These are phyloP conservation scores for Criorhina ranunculi DNA, from an alignment of 2,888 invertebrate species.

Conservation along the genomic window DNA sequence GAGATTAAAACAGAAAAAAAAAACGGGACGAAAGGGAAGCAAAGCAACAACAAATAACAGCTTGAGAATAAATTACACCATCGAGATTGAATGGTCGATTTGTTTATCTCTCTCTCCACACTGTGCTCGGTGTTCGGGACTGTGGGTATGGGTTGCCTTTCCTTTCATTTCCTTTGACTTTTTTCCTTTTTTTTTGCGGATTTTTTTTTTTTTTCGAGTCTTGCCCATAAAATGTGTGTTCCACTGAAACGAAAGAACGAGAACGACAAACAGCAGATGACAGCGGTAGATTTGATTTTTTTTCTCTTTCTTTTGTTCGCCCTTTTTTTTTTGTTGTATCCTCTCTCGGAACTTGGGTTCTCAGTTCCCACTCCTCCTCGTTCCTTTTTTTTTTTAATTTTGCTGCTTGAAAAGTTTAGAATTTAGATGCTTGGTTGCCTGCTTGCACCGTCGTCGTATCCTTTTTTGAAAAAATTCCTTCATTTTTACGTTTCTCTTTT, in stretches of 20 bases:
- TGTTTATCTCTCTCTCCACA: slow-evolving; percentile 58
- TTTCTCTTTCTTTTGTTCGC: slow-evolving; percentile 1
- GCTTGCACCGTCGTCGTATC: slow-evolving; percentile 16
- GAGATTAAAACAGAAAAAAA: slow-evolving; percentile 33
- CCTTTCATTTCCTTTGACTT: not conserved
- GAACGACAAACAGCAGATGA: slow-evolving; percentile 72
- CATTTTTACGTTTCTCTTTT: not conserved
- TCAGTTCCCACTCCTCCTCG: too few species aligned
- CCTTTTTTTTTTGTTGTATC: slow-evolving; percentile 9
- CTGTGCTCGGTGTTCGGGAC: slow-evolving; percentile 39
- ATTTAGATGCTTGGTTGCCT: slow-evolving; percentile 40
- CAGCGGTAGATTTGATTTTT: slow-evolving; percentile 58
- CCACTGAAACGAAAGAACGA: slow-evolving; percentile 34
- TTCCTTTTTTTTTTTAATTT: slow-evolving; percentile 37
- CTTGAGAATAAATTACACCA: slow-evolving; percentile 75
- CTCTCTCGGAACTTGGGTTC: too few species aligned
- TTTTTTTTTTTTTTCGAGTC: slow-evolving; percentile 34
- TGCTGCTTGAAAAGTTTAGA: slow-evolving; percentile 25
- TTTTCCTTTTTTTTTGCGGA: slow-evolving; percentile 30
- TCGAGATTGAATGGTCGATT: slow-evolving; percentile 76
- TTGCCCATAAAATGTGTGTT: slow-evolving; percentile 65
- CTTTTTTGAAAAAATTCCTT: slow-evolving; percentile 52
- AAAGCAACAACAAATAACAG: slow-evolving; percentile 53
- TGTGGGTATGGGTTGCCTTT: not conserved
- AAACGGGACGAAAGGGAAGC: slow-evolving; percentile 19